Evolutionary conservation across 2,797 vertebrate genomes (phyloP), one percentile per base, ranked within the genome.

Genomic region (Enteromius trimaculatus): DNA sequence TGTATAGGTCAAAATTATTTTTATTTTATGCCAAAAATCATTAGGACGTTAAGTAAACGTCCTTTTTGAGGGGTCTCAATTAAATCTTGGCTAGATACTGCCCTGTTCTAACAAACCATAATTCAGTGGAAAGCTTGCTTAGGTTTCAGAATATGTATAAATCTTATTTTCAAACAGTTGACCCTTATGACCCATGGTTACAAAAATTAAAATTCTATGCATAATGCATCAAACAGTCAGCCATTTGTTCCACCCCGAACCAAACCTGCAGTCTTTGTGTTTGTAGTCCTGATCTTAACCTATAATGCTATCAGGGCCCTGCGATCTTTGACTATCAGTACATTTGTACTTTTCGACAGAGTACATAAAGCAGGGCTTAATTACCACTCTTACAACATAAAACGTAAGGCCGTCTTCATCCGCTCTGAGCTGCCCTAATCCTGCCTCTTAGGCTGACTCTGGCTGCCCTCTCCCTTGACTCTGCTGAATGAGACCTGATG

Each of bases 391-490:
- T 62, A 76, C 65, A 82, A 74, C 68, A 79, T 29, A 78, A 75
- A 64, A 65, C 23, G 19, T 86, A 74, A 64, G 53, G 71, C 70
- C 5, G 51, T 29, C 60, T 81, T 74, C 70, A 78, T 80, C 83
- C 47, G 11, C 31, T 78, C 55, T 78, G 66, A 82, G 44, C 65
- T 78, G 23, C 13, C 51, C 62, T 80, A 60, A 86, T 79, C 53
- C 77, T 19, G 53, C 23, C 81, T 70, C 77, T 86, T 82, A 71
- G 75, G 76, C 58, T 29, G 69, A 62, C 34, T 65, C 37, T 51
- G 72, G 37, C 69, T 66, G 29, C 7, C 60, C 70, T 80, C 26
- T 75, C 69, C 69, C 29, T 4, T 23, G 71, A 66, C 65, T 84
- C 55, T 29, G 14, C 51, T 72, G 44, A 76, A 66, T 49, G 70